These are phyloP conservation scores for Zygothrica quintamaculata DNA, from an alignment of 2,888 invertebrate species.

Conservation along the genomic window DNA sequence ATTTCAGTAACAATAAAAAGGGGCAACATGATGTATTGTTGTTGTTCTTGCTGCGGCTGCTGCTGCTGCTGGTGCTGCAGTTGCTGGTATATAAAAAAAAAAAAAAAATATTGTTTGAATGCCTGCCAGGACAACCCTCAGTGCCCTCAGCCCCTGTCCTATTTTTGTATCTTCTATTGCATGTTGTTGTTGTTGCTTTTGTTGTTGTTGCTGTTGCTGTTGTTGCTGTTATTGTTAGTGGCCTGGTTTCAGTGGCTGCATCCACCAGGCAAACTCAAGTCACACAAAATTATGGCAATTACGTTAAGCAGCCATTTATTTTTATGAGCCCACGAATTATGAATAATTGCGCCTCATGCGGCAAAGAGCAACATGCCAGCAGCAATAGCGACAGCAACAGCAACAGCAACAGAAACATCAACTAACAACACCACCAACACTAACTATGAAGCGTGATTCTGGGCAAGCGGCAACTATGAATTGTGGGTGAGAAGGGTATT, in stretches of 20 bases:
- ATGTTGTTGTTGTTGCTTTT: slow-evolving; percentile 7
- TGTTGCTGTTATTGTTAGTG: slow-evolving; percentile 26
- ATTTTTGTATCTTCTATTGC: slow-evolving; percentile 7
- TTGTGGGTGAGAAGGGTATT: neutral
- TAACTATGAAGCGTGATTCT: slow-evolving; percentile 15
- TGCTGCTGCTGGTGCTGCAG: slow-evolving; percentile 25
- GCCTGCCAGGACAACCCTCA: slow-evolving; percentile 42
- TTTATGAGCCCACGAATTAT: slow-evolving; percentile 78
- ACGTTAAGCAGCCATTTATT: slow-evolving; percentile 79
- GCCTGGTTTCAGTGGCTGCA: slow-evolving; percentile 23
- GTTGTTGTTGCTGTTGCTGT: slow-evolving; percentile 5
- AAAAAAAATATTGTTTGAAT: slow-evolving; percentile 41
- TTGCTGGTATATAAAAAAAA: too few species aligned
- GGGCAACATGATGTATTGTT: neutral
- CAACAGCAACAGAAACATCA: slow-evolving; percentile 16
- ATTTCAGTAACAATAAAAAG: slow-evolving; percentile 17
- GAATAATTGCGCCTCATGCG: slow-evolving; percentile 64
- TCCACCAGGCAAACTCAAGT: slow-evolving; percentile 60
- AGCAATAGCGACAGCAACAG: slow-evolving; percentile 27
- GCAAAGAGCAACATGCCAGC: slow-evolving; percentile 3
- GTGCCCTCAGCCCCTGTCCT: neutral
- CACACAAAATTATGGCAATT: slow-evolving; percentile 77
- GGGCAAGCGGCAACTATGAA: neutral
- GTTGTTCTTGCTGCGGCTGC: neutral
- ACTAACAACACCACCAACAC: slow-evolving; percentile 21